Evolutionary conservation across 1,140 invertebrate genomes (phyloP).

Genomic region (Lordiphosa collinella): DNA sequence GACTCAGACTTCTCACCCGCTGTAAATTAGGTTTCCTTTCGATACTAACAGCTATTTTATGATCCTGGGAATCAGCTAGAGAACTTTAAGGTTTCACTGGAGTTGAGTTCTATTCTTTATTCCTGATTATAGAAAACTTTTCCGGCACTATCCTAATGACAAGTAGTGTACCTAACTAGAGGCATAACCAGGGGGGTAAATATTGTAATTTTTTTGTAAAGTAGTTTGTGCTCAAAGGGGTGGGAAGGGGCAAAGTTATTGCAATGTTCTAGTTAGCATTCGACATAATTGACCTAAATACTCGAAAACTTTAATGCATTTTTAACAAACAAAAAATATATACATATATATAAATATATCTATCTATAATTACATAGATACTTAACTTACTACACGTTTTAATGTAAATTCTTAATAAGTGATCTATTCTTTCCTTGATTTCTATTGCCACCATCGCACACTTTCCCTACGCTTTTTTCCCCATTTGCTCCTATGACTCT

Average conservation of each 20-base stretch:
- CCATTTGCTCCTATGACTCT: constrained; percentile 33
- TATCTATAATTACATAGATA: constrained; percentile 13
- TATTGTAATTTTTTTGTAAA: constrained; percentile 66
- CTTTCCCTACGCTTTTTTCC: constrained; percentile 48
- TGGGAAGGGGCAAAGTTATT: constrained; percentile 7
- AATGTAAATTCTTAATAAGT: constrained; percentile 44
- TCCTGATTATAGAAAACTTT: too few species aligned
- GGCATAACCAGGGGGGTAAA: constrained; percentile 45
- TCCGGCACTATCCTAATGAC: too few species aligned
- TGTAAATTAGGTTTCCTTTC: too few species aligned
- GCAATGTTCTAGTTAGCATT: constrained; percentile 58
- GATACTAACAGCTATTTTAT: too few species aligned
- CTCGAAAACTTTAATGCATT: constrained; percentile 71
- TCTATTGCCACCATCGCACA: constrained; percentile 35
- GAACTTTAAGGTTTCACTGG: too few species aligned
- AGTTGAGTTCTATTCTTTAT: too few species aligned
- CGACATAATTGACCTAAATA: constrained; percentile 70
- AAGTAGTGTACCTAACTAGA: constrained; percentile 2
- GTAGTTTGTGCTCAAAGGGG: constrained; percentile 55
- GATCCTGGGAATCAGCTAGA: too few species aligned
- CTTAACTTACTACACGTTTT: neutral
- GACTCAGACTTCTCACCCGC: too few species aligned
- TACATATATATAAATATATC: constrained; percentile 4
- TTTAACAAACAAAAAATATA: constrained; percentile 58
- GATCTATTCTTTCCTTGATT: constrained; percentile 29